Conservation (phyloP, 1,140 invertebrate species). For the Monomorium pharaonis region DNA sequence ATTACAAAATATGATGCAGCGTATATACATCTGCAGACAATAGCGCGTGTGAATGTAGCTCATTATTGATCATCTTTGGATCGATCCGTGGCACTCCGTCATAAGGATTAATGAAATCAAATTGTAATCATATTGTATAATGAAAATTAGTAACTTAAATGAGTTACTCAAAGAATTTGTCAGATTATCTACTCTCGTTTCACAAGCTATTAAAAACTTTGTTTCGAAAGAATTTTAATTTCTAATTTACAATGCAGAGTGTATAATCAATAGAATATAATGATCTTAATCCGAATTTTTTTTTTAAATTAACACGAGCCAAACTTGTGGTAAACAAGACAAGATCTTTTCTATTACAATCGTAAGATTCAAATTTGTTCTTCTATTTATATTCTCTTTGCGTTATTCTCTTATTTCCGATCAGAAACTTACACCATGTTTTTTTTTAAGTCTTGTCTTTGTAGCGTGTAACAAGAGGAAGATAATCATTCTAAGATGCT, state of each 20-base stretch:
- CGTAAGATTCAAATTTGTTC: neutral
- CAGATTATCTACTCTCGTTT: neutral
- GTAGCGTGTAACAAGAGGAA: neutral
- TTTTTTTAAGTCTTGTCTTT: neutral
- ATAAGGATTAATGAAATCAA: conserved; percentile 1
- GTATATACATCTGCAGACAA: neutral
- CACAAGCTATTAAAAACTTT: conserved; percentile 2
- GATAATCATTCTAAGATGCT: conserved; percentile 32
- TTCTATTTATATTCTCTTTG: neutral
- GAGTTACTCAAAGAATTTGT: neutral
- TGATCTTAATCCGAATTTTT: conserved; percentile 22
- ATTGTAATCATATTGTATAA: neutral
- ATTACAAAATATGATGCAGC: conserved; percentile 52
- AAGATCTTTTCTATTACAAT: neutral
- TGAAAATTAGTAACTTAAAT: conserved; percentile 8
- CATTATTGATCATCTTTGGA: neutral
- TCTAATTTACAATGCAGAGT: conserved; percentile 11
- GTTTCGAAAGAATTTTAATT: neutral
- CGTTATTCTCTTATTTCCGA: neutral
- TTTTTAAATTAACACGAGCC: neutral
- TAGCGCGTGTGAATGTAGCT: neutral
- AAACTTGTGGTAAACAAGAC: neutral
- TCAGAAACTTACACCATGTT: neutral
- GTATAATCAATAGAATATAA: neutral
- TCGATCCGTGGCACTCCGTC: neutral